Evolutionary conservation across 1,140 invertebrate species (phyloP), one percentile per base, ranked within the genome.

Genomic region (Heterodera schachtii): DNA sequence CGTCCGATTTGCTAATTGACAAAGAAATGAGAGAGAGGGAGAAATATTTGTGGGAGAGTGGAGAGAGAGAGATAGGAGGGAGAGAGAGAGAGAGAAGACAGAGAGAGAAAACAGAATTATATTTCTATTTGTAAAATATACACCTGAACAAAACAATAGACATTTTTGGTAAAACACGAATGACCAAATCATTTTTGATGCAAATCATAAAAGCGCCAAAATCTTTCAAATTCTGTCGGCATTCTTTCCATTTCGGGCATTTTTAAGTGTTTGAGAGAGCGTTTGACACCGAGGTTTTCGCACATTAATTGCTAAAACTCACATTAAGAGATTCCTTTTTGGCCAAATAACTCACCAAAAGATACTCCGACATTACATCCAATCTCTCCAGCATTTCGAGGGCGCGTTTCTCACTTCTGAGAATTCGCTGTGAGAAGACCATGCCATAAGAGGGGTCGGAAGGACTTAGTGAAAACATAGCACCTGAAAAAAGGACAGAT

Each of bases 371-470:
- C 77, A 78, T 78, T 43, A 43, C 47, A 69, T 78, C 77, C 31
- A 78, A 43, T 2, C 66, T 3, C 69, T 66, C 77, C 66, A 78
- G 5, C 66, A 47, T 70, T 16, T 69, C 47, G 47, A 64, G 64
- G 47, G 77, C 70, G n/a, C 31, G 47, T 31, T 47, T 46, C 44
- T 78, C 64, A 69, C 77, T 78, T 69, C 77, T 21, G 70, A 69
- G 47, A 41, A 16, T 47, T 13, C 77, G n/a, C n/a, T 78, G 64
- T 16, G 47, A 49, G 47, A 69, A 78, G 31, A 78, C 77, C 31
- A 78, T 70, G 13, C 77, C 77, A 46, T 69, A 78, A 21, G 77
- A 64, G 31, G 77, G 77, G 47, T 78, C 77, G 70, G 52, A 41
- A 31, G 52, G 64, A 43, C 43, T 78, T 31, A 69, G 21, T 21